Base-by-base conservation (phyloP, 2,113 vertebrate genomes). In the Salvator merianae region DNA sequence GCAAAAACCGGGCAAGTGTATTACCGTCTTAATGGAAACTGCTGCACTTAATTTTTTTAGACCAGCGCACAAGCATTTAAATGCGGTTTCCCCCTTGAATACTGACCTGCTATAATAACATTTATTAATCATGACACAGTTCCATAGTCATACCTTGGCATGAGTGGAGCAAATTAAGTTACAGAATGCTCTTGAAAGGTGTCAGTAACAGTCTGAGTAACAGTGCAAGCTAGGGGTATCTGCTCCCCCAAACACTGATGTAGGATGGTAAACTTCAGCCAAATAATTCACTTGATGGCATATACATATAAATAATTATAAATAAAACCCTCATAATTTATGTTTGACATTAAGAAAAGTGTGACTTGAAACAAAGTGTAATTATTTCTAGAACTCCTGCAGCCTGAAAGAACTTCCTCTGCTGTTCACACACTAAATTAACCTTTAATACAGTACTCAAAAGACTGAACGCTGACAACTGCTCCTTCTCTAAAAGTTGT, bases 301-400 rank as follows among this genome's bases (percentile, higher is more conserved):
- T 86, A 93, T 74, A 91, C 85, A 94, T 84, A 93, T 91, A 94
- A 95, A 94, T 89, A 95, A 66, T 90, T 84, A 93, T 94, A 95
- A 94, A 93, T 94, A 94, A 93, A 92, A 88, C 74, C 83, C 83
- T 85, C 1, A 28, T 75, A 85, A 79, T 81, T 87, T 87, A 82
- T 72, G 77, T 32, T 79, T 78, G 80, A 59, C 84, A 69, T 83
- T 88, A 88, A 89, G 84, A 87, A 88, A 89, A 50, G 72, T 16
- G 84, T 47, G 87, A 73, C 85, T 84, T 91, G 86, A 92, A 91
- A 81, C 82, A 80, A 93, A 89, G 86, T 83, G 69, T 83, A 90
- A 88, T 75, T 86, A 55, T 83, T 82, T 86, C 79, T 88, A 90
- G 71, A 66, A 72, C 73, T 86, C 34, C 22, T 77, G 32, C 32